Evolutionary conservation across 1,140 invertebrate genomes (phyloP), one percentile per base, ranked within the genome.

Genomic region (Centruroides vittatus): DNA sequence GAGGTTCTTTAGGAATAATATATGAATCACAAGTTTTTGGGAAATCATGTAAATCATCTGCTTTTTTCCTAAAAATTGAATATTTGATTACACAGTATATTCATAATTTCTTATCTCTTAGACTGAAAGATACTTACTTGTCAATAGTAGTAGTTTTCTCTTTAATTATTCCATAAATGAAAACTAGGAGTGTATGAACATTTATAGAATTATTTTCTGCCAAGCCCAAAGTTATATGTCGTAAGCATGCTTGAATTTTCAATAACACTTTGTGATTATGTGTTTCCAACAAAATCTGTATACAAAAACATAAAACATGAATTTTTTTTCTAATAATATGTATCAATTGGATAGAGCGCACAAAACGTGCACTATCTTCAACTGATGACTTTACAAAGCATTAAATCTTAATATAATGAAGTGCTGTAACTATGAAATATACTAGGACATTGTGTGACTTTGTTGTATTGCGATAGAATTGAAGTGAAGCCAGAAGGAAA

Each of bases 201-300:
- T 81, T 73, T 9, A 97, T 80, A 63, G 83, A 85, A 60, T 76
- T 73, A 73, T 98, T 98, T 36, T 84, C 82, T 5, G 86, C 81
- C 54, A 97, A 74, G 12, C 93, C 93, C 36, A 80, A 71, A 5
- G 82, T 80, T 57, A 96, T 80, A 64, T 87, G 82, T 62, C 83
- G 80, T 3, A 98, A 77, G 49, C 88, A 85, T 68, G 88, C 84
- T 61, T 84, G 79, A 0, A 88, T 82, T 77, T 93, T 95, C 12
- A 84, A 75, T 0, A 91, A 79, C 0, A 80, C 80, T 75, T 90
- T 91, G 66, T 86, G 84, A 1, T 86, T 90, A 66, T 87, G 80
- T 4, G 86, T 84, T 12, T 78, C 81, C 9, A 83, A 74, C 36
- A 96, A 65, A 35, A 78, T 69, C 78, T 80, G 56, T 35, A 65